Percentiles rank a stretch among this genome's conserved stretches.
These are phyloP conservation scores for Manis crassicaudata DNA, from an alignment of 2,797 vertebrate species.

Conservation along the genomic window DNA sequence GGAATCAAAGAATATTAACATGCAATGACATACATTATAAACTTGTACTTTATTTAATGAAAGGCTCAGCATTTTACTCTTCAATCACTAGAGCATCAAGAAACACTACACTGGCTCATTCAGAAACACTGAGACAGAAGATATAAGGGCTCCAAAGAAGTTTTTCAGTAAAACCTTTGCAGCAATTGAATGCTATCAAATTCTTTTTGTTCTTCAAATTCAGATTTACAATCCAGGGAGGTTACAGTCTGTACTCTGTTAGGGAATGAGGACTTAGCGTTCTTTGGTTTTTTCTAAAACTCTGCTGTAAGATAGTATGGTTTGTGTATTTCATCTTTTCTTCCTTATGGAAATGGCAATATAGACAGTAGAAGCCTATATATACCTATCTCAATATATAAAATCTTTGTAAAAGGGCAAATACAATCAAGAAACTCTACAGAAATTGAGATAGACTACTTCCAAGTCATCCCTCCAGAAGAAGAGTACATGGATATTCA, in stretches of 20 bases:
- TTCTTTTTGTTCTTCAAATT: neutral
- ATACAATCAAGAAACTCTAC: neutral
- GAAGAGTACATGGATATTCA: conserved; percentile 1
- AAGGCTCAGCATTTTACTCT: neutral
- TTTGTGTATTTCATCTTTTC: conserved; percentile 19
- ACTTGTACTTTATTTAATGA: neutral
- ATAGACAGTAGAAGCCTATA: conserved; percentile 11
- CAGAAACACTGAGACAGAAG: neutral
- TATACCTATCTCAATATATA: neutral
- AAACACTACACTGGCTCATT: neutral
- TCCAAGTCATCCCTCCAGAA: neutral
- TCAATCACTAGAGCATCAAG: neutral
- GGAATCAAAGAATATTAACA: conserved; percentile 33
- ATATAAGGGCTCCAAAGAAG: neutral
- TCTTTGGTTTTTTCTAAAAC: neutral
- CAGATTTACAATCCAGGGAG: neutral
- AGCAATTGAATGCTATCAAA: neutral
- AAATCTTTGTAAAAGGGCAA: conserved; percentile 27
- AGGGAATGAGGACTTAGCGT: neutral
- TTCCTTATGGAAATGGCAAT: neutral
- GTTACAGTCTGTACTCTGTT: neutral
- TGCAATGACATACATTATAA: conserved; percentile 5
- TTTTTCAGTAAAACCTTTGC: neutral
- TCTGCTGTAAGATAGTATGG: neutral
- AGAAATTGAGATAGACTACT: conserved; percentile 45